phyloP scores from a whole-genome alignment of 2,113 vertebrate genomes.

The Gymnarchus niloticus region DNA sequence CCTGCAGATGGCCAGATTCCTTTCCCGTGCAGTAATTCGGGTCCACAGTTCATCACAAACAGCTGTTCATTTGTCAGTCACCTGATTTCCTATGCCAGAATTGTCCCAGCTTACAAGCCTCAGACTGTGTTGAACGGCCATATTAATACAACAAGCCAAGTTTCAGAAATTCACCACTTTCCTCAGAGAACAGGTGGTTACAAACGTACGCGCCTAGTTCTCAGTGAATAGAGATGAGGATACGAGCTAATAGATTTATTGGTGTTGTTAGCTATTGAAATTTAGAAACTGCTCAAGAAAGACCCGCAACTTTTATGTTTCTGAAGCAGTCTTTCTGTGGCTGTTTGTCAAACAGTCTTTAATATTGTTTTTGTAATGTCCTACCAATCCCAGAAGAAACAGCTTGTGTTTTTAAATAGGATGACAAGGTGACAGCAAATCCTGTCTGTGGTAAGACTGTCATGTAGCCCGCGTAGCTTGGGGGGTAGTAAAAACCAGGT shows the following conservation, averaged over 20 bases:
- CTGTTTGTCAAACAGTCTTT: background rate
- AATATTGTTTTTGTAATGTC: background rate
- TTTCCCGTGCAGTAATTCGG: conserved; percentile 65
- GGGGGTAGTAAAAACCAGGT: conserved; percentile 34
- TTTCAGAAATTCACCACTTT: background rate
- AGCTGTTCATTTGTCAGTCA: conserved; percentile 68
- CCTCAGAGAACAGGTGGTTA: background rate
- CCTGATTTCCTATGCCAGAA: conserved; percentile 61
- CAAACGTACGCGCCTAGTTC: background rate
- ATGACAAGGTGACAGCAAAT: conserved; percentile 43
- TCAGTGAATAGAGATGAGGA: background rate
- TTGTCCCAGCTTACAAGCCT: conserved; percentile 58
- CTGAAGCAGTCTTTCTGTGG: background rate
- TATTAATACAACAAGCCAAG: background rate
- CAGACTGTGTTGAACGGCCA: conserved; percentile 37
- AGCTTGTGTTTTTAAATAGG: background rate
- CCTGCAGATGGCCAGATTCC: conserved; percentile 67
- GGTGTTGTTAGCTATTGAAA: background rate
- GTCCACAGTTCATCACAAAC: conserved; percentile 67
- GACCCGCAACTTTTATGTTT: background rate
- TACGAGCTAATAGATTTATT: background rate
- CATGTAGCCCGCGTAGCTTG: conserved; percentile 32
- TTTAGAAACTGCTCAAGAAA: background rate
- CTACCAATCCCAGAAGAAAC: background rate
- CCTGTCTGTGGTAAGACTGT: conserved; percentile 39